Evolutionary conservation across 2,113 vertebrate genomes (phyloP).

Genomic region (Caranx melampygus): DNA sequence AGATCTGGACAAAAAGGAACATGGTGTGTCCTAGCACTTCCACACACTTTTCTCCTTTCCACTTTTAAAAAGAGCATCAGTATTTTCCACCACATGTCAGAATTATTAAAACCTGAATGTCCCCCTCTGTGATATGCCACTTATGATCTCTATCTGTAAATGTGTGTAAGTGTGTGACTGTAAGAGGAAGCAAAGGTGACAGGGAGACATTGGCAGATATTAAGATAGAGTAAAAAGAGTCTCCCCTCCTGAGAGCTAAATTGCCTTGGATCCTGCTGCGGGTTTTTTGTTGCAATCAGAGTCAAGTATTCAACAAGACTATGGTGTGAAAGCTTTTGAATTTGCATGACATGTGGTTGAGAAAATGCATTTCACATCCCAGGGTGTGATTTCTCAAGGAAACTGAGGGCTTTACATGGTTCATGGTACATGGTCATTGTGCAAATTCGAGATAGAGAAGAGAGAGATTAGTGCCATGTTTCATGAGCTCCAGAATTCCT

Average conservation of each 20-base stretch:
- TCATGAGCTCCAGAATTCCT: slow-evolving; percentile 9
- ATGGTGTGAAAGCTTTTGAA: slow-evolving; percentile 20
- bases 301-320: slow-evolving; percentile 17
- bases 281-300: slow-evolving; percentile 16
- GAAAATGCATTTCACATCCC: slow-evolving; percentile 29
- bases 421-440: slow-evolving; percentile 19
- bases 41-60: neutral
- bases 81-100: neutral
- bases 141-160: neutral
- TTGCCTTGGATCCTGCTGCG: neutral
- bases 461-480: slow-evolving; percentile 14
- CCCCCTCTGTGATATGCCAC: neutral
- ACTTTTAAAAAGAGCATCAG: neutral
- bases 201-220: neutral
- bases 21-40: neutral
- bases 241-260: neutral
- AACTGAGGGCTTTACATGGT: slow-evolving; percentile 16
- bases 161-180: neutral
- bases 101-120: neutral
- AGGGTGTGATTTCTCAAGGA: neutral
- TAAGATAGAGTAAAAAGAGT: neutral
- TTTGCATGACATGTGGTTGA: slow-evolving; percentile 30
- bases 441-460: slow-evolving; percentile 17
- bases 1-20: neutral
- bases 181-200: no score